Base-by-base conservation (phyloP, 2,888 invertebrate species). In the Pyrochroa serraticornis region DNA sequence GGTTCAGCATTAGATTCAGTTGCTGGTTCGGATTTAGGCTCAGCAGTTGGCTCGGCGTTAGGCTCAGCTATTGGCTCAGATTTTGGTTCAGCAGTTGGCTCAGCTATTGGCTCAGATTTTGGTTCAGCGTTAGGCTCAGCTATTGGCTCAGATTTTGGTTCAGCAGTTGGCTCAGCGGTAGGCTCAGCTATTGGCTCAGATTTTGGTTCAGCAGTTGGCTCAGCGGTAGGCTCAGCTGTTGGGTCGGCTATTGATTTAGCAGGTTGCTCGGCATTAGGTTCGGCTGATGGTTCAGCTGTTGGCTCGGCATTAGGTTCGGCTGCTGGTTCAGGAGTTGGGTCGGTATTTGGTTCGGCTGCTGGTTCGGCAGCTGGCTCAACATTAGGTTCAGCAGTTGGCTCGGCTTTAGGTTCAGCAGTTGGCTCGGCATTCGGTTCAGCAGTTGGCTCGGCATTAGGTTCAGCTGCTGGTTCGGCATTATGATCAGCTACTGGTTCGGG, bases 251-350 rank as follows among this genome's bases (percentile, higher is more conserved):
- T 51, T 63, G 65, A n/a, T 74, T 63, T 52, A 71, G 56, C 45
- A 53, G 48, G 31, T 55, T 43, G 12, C 64, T 75, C 73, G 0
- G 81, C 76, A 46, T 78, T 76, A 0, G 81, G 79, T 58, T 83
- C 81, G 8, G 86, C 75, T 53, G 72, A 69, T 0, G 76, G 77
- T 48, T 71, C 76, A 10, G 76, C 81, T 47, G 77, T 74, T 42
- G 80, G 67, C 65, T 75, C 75, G 1, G 75, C 68, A 49, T 72
- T 67, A 0, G 76, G 69, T 60, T 79, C 77, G 0, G 82, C 72
- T 64, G 78, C 73, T 0, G 78, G 72, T 55, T 78, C 75, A 3
- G 75, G 64, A 22, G 72, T 69, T 2, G 76, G 71, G 59, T 78
- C 76, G 0, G 69, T 65, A 58, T 73, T 57, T 14, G 42, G 38